phyloP scores from a whole-genome alignment of 1,140 invertebrate genomes.

The Drosophila ficusphila region DNA sequence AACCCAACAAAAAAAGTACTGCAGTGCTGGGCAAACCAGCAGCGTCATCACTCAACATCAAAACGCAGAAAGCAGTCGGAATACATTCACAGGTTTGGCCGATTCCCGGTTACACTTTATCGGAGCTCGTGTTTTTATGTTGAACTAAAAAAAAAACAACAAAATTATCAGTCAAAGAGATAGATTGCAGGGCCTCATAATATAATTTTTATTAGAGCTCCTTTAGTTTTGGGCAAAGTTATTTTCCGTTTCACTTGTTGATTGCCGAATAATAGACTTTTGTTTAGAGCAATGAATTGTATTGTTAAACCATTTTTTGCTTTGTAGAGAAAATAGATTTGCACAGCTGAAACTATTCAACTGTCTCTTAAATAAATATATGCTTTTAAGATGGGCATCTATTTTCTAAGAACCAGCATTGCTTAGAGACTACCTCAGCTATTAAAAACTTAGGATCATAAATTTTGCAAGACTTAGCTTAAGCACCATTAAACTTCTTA shows the following conservation, averaged over 20 bases:
- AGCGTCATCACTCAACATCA: slow-evolving; percentile 12
- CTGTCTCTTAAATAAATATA: not conserved
- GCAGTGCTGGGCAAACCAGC: slow-evolving; percentile 11
- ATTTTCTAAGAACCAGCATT: not conserved
- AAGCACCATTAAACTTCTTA: not conserved
- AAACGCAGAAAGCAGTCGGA: not conserved
- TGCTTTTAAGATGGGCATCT: not conserved
- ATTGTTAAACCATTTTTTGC: not conserved
- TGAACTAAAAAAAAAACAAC: not conserved
- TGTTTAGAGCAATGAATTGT: not conserved
- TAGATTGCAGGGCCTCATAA: not conserved
- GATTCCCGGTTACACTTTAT: not conserved
- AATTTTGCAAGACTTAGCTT: not conserved
- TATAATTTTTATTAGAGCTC: slow-evolving; percentile 5
- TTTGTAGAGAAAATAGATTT: not conserved
- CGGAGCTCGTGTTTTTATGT: not conserved
- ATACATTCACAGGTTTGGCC: not conserved
- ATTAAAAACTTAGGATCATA: not conserved
- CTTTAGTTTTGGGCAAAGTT: not conserved
- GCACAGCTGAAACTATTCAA: not conserved
- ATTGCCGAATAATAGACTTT: not conserved
- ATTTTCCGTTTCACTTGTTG: slow-evolving; percentile 11
- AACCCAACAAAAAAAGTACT: slow-evolving; percentile 21
- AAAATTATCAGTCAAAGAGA: not conserved
- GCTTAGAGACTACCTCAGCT: not conserved